phyloP scores from a whole-genome alignment of 2,797 vertebrate species.

The Micromesistius poutassou region DNA sequence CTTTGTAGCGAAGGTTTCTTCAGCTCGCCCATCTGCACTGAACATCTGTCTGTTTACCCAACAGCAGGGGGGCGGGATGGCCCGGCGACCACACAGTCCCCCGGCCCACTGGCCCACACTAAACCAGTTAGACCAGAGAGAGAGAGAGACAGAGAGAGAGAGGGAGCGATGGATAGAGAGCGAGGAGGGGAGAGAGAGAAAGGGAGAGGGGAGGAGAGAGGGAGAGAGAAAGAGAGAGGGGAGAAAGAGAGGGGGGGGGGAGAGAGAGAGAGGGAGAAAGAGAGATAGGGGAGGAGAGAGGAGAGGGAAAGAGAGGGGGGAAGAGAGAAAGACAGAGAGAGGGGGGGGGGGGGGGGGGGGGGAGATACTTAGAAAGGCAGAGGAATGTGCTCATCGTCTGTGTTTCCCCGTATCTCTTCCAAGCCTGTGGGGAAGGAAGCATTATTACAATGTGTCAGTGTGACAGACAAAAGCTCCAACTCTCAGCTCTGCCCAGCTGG shows the following conservation, averaged over 20 bases:
- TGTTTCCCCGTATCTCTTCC: not conserved
- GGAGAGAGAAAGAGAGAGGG: not conserved
- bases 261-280: not conserved
- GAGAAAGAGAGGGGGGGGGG: not conserved
- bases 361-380: not conserved
- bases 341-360: not conserved
- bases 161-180: not conserved
- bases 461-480: conserved; percentile 53
- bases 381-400: not conserved
- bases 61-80: conserved; percentile 56
- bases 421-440: conserved; percentile 41
- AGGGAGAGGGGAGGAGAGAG: too few relatives aligned
- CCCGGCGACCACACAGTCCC: conserved; percentile 42
- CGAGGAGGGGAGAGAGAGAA: too few relatives aligned
- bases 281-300: not conserved
- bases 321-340: not conserved
- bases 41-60: conserved; percentile 68
- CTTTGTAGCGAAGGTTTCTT: conserved; percentile 65
- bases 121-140: not conserved
- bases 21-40: conserved; percentile 48
- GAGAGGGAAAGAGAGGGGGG: not conserved
- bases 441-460: conserved; percentile 58
- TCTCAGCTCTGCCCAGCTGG: conserved; percentile 54
- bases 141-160: conserved; percentile 1
- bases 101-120: conserved; percentile 30